A percentile compares a stretch with the other conserved stretches of the same genome.
Conservation (phyloP, 1,140 invertebrate species). For the Drosophila bocqueti region DNA sequence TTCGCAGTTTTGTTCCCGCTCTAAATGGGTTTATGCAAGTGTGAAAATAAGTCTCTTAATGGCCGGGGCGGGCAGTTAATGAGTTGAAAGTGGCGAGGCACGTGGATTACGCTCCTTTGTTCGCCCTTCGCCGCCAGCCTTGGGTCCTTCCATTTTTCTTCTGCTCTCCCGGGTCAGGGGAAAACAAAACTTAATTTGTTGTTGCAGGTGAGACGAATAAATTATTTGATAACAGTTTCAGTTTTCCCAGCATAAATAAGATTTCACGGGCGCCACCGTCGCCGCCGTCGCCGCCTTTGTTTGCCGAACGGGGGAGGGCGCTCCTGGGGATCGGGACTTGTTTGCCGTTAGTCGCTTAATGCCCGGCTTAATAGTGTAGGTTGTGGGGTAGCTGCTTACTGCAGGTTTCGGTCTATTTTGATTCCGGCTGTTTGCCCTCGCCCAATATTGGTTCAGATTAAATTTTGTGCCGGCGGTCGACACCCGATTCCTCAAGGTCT, state of each 20-base stretch:
- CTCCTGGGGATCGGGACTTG: constrained; percentile 17
- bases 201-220: constrained; percentile 81
- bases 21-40: constrained; percentile 84
- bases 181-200: constrained; percentile 81
- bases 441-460: constrained; percentile 66
- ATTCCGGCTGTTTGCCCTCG: constrained; percentile 48
- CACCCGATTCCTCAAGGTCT: constrained; percentile 9
- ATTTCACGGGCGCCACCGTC: constrained; percentile 54
- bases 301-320: constrained; percentile 38
- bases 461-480: constrained; percentile 23
- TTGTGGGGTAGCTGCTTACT: constrained; percentile 34
- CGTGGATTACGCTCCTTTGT: constrained; percentile 73
- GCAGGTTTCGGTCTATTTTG: constrained; percentile 50
- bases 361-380: constrained; percentile 67
- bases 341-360: constrained; percentile 71
- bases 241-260: constrained; percentile 70
- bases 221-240: constrained; percentile 82
- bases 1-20: constrained; percentile 64
- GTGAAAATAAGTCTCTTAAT: constrained; percentile 84
- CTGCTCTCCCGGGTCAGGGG: constrained; percentile 6
- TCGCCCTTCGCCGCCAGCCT: constrained; percentile 15
- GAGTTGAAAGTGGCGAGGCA: constrained; percentile 79
- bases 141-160: constrained; percentile 21
- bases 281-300: constrained; percentile 46
- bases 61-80: constrained; percentile 72